Base-by-base conservation (phyloP, 2,888 invertebrate genomes). In the Hydriomena furcata region DNA sequence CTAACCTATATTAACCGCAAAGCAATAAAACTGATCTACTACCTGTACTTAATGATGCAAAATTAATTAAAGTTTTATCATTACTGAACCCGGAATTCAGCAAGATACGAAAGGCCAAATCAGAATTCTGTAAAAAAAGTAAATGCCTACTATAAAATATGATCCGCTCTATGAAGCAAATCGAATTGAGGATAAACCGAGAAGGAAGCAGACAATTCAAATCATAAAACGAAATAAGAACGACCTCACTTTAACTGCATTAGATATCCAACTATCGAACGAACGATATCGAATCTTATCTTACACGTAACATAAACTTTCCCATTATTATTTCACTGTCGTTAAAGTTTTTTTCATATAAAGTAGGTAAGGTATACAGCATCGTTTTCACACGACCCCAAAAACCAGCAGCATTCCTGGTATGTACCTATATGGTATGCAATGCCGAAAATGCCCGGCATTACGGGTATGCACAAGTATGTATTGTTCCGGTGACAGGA, bases 1-100 rank as follows among this genome's bases (percentile, higher is more conserved):
- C 21, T 44, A 28, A 44, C 27, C 37, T 40, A 42, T 28, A 17
- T 38, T 30, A 28, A 46, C 46, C 42, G 42, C 52, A 43, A 24
- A 46, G 40, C 44, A 53, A 58, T 60, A 58, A 55, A 60, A 53
- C 35, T 52, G 52, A 52, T 54, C 51, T 46, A 50, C 56, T 40
- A 55, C 56, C 51, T 52, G 52, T 54, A 52, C 36, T 43, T 51
- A 55, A 52, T 52, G 55, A 58, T 53, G 51, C 37, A 53, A 49
- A 47, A 35, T 51, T 41, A 48, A 43, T 53, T 42, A 55, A 45
- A 32, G 21, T 52, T 55, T 48, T 51, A 50, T 44, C 44, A 53
- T 57, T 53, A 49, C 48, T 44, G 53, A 53, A 58, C 51, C 55
- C 60, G 55, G 60, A 55, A 60, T 48, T 35, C 35, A 34, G 17